Evolutionary conservation across 2,888 invertebrate species (phyloP), one percentile per base, ranked within the genome.

Genomic region (Dorcus parallelipipedus): DNA sequence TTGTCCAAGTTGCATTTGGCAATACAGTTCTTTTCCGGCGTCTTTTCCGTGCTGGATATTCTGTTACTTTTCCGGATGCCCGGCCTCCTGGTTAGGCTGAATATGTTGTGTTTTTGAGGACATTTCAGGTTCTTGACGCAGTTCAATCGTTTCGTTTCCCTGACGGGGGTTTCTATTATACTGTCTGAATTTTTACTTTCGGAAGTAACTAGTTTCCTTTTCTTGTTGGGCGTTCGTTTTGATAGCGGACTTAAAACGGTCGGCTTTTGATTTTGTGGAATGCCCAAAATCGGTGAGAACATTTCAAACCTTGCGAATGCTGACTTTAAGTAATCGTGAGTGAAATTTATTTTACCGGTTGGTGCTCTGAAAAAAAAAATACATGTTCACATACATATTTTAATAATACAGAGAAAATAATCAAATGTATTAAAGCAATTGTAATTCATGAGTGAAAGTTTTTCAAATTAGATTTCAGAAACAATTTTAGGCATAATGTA

Each of bases 281-380:
- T 41, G 39, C 54, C 56, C 54, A 59, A 38, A 17, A 59, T 63
- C 17, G 63, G 59, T 6, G 64, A 60, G 3, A 54, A 48, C 45
- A 52, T 56, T 40, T 57, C 54, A 33, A 60, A 60, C 56, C 67
- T 58, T 48, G 69, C 74, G 66, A 76, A 76, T 9, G 76, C 74
- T 20, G 75, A 75, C 57, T 66, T 65, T 7, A 65, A 42, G 9
- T 55, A 55, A 56, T 71, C 67, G 54, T 69, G 67, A 20, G 60
- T 59, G 33, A 75, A 71, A 48, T 66, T 67, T 52, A 65, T 67
- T 52, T 65, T 58, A 17, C 74, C 75, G 55, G 66, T 59, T 52
- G 76, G 76, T 38, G 73, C 67, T 48, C 75, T 76, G 56, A 60
- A 45, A 49, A 48, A 58, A 42, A 50, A 56, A 10, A 52, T 40